Conservation (phyloP, 2,113 vertebrate genomes). For the Salminus brasiliensis region DNA sequence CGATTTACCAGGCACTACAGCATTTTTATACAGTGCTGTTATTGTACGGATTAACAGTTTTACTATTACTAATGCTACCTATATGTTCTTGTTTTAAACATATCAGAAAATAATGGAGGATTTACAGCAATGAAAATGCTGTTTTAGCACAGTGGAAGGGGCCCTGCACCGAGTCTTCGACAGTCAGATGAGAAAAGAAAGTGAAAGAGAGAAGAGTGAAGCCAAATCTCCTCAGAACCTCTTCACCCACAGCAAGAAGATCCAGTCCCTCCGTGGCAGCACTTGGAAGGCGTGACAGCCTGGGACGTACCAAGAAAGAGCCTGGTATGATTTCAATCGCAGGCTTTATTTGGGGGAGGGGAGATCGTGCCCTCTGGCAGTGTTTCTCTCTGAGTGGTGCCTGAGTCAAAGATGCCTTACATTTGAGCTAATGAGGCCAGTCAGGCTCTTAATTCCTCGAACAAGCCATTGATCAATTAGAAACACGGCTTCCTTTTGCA, state of each 20-base stretch:
- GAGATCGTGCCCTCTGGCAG: conserved; percentile 61
- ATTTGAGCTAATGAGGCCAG: conserved; percentile 71
- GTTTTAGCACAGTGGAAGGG: not conserved
- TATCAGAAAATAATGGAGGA: no score
- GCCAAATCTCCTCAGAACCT: conserved; percentile 47
- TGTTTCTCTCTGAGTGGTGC: conserved; percentile 55
- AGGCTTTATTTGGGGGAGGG: conserved; percentile 21
- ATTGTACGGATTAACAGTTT: no score
- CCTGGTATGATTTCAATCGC: conserved; percentile 55
- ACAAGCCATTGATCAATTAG: conserved; percentile 77
- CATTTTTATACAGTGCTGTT: no score
- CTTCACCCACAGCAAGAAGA: conserved; percentile 48
- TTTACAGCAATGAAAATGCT: no score
- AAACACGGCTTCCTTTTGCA: conserved; percentile 63
- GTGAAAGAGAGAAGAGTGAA: not conserved
- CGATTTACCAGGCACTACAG: no score
- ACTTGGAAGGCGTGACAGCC: conserved; percentile 55
- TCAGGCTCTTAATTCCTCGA: conserved; percentile 73
- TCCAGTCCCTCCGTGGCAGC: conserved; percentile 39
- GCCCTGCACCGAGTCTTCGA: conserved; percentile 47
- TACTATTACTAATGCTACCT: no score
- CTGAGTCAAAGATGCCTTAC: conserved; percentile 61
- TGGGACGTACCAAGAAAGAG: conserved; percentile 42
- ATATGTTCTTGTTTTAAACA: no score
- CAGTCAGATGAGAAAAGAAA: conserved; percentile 42